Evolutionary conservation across 2,797 vertebrate genomes (phyloP), one percentile per base, ranked within the genome.

Genomic region (Botia kubotai): DNA sequence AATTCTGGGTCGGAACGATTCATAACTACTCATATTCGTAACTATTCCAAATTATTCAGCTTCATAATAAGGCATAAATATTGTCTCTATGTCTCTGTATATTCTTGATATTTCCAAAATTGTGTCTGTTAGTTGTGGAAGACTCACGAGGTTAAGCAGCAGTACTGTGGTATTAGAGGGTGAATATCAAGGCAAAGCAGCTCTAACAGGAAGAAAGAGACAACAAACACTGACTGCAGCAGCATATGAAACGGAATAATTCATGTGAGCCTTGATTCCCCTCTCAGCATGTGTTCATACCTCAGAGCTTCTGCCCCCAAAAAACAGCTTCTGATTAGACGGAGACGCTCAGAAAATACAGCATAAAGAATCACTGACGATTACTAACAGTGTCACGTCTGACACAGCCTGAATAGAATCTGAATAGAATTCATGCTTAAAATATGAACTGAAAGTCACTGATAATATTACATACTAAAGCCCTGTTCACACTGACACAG

Each of bases 231-330:
- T 26, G 48, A 72, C 58, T 80, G 82, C 86, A 86, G 76, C 1
- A 33, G 70, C 74, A 87, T 79, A 90, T 89, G 70, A 90, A 89
- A 87, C 81, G 86, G 91, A 91, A 93, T 93, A 87, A 92, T 93
- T 91, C 89, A 93, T 90, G 85, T 89, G 63, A 83, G 81, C 81
- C 87, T 86, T 83, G 82, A 89, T 87, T 89, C 87, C 87, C 82
- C 80, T 81, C 86, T 85, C 87, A 87, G 89, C 85, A 75, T 77
- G 87, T 83, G 83, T 87, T 85, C 84, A 53, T 67, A 67, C 76
- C 63, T 67, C 74, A 63, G n/a, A 84, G 81, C 79, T 16, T 14
- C 33, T 50, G 73, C 75, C 73, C 83, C 76, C 72, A 70, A 83
- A 81, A 81, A 71, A 77, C 29, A 21, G 55, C 78, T 55, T 73